Evolutionary conservation across 2,797 vertebrate species (phyloP), one percentile per base, ranked within the genome.

Genomic region (Pipistrellus kuhlii): DNA sequence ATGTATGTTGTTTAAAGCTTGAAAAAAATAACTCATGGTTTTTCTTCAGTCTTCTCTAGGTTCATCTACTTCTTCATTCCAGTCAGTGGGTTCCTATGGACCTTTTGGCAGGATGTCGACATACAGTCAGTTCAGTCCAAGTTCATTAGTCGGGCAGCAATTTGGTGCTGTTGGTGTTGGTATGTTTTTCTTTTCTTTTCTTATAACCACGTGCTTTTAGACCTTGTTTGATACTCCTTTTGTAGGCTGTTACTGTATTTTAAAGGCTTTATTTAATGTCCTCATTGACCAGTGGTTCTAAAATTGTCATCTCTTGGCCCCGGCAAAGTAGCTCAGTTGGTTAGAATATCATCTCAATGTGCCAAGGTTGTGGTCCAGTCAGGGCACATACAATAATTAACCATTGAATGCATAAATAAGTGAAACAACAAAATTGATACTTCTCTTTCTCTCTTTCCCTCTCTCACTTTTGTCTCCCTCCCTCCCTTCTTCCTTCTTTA

Each of bases 11-110:
- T 62, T 83, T 95, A 69, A 48, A 88, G 15, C 32, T 48, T 91
- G 68, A 84, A 78, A 94, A 84, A 84, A 93, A 59, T 97, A 95
- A 97, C 92, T 35, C 27, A 6, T 68, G 41, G 21, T 95, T 96
- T 98, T 88, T 97, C 93, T 98, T 93, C 90, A 99, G 99, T 99
- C 99, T 64, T 99, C 99, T 75, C 97, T 99, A 97, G 99, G 99
- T 75, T 98, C 99, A 64, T 98, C 97, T 95, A 90, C 98, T 15
- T 98, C 99, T 86, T 99, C 99, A 93, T 99, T 99, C 98, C 99
- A 99, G 96, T 98, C 99, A 14, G 98, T 99, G 90, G 98, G 98
- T 14, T 98, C 99, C 75, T 99, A 99, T 62, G 98, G 98, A 82
- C 98, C 99, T 23, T 99, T 99, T 97, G 99, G 98, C 97, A 99